phyloP scores from a whole-genome alignment of 2,797 vertebrate species.

The Micropoecilia bifurca region DNA sequence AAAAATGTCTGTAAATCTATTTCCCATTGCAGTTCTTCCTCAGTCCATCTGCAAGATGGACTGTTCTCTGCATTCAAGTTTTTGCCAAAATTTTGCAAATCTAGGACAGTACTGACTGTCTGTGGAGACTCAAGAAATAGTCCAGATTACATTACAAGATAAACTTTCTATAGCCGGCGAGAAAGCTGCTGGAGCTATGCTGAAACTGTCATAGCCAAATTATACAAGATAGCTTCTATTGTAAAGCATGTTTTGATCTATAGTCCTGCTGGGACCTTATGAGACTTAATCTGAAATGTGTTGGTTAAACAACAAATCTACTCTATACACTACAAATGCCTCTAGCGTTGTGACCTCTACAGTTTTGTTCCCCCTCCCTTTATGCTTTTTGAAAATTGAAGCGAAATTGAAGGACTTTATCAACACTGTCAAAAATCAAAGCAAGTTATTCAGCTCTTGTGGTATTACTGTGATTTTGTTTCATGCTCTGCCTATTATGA shows the following conservation, averaged over 20 bases:
- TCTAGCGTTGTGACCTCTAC: neutral
- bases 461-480: neutral
- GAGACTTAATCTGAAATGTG: neutral
- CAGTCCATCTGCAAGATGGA: constrained; percentile 39
- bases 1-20: neutral
- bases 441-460: neutral
- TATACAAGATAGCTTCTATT: neutral
- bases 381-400: neutral
- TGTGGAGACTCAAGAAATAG: constrained; percentile 4
- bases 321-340: neutral
- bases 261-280: neutral
- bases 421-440: neutral
- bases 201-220: neutral
- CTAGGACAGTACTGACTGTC: constrained; percentile 5
- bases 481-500: neutral
- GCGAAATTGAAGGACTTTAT: neutral
- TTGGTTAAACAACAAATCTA: neutral
- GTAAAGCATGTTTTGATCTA: neutral
- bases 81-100: constrained; percentile 26
- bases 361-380: neutral
- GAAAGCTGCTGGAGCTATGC: neutral
- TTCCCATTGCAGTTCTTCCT: constrained; percentile 2
- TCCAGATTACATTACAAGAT: neutral
- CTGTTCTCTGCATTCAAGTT: constrained; percentile 26
- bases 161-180: neutral